Evolutionary conservation across 1,140 invertebrate genomes (phyloP).

Genomic region (Frieseomelitta varia): DNA sequence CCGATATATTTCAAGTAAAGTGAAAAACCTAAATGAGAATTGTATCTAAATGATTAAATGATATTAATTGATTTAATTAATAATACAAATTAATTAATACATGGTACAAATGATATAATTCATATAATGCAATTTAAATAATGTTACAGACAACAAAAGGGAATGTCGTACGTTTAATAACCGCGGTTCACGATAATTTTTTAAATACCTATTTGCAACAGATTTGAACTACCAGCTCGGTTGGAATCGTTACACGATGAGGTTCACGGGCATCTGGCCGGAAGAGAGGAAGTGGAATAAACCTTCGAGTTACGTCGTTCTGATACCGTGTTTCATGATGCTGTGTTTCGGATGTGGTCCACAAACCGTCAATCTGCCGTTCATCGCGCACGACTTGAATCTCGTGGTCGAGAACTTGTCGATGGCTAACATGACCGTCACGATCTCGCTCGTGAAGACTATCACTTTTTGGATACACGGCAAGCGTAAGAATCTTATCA

Average conservation of each 20-base stretch:
- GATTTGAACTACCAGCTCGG: conserved; percentile 31
- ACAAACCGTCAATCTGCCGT: conserved; percentile 36
- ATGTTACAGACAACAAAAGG: too few species aligned
- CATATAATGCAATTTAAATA: too few species aligned
- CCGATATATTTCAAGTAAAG: too few species aligned
- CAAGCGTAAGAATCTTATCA: conserved; percentile 45
- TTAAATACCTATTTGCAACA: too few species aligned
- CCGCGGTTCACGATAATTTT: too few species aligned
- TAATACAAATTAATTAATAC: too few species aligned
- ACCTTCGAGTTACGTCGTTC: conserved; percentile 23
- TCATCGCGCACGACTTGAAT: conserved; percentile 41
- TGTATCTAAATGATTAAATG: too few species aligned
- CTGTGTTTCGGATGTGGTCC: conserved; percentile 22
- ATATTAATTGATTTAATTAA: too few species aligned
- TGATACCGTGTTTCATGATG: conserved; percentile 31
- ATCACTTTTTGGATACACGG: conserved; percentile 46
- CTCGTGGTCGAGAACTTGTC: conserved; percentile 54
- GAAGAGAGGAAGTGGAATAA: conserved; percentile 30
- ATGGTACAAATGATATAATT: too few species aligned
- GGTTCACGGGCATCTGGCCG: conserved; percentile 54
- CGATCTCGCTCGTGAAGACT: conserved; percentile 41
- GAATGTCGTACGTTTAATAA: background rate
- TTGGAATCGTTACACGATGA: conserved; percentile 55
- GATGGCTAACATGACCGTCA: conserved; percentile 44
- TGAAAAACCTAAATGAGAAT: too few species aligned